Evolutionary conservation across 2,797 vertebrate genomes (phyloP), one percentile per base, ranked within the genome.

Genomic region (Podargus strigoides): DNA sequence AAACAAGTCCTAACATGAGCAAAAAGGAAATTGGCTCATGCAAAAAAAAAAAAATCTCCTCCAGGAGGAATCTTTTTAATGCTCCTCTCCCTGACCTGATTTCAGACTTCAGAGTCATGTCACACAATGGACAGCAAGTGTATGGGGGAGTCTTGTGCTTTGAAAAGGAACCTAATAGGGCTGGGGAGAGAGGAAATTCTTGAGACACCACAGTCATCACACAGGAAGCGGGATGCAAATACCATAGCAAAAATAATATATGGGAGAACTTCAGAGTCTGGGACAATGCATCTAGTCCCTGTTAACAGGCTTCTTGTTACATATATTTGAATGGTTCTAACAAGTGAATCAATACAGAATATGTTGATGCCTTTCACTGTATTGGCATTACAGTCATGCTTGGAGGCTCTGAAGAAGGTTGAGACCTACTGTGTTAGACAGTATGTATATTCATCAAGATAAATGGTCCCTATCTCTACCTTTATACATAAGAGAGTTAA

Each of bases 151-250:
- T 28, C 27, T 21, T 72, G 28, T 82, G 39, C 77, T 89, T 69
- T 59, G 21, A 58, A 93, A 87, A 73, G 32, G 28, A 80, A 46
- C 68, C 39, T 89, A 32, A 22, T 14, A 59, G 55, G 52, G 47
- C 32, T 47, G n/a, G 37, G 28, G 42, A 66, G 42, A 66, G 42
- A 93, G 92, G 90, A 96, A 96, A 89, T 89, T 85, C 84, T 87
- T 85, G 78, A 95, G 92, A 82, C 68, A 74, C 27, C 34, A 34
- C 32, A 79, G 47, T 89, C 91, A 77, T 94, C 74, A 76, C 39
- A 82, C 32, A 82, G 89, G 89, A 96, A 93, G 75, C 89, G 87
- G 84, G 94, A 90, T 93, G 52, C 50, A 89, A 94, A 92, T 90
- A 67, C 70, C 67, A 30, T 27, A 67, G 39, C 50, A 89, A 76